phyloP scores from a whole-genome alignment of 2,888 invertebrate species.

The Plebejus anna region DNA sequence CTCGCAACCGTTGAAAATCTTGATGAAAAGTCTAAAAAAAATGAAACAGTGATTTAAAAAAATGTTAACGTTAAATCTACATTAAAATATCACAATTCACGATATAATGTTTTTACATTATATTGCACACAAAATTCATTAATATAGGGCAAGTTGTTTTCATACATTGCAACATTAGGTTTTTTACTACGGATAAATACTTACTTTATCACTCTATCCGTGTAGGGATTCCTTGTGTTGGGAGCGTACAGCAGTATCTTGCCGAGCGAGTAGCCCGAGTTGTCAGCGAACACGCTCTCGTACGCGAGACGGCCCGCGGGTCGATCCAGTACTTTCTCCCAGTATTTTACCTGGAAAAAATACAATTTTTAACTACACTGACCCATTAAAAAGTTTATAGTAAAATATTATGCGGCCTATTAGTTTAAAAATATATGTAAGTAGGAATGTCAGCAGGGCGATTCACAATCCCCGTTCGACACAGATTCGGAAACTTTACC shows the following conservation, averaged over 20 bases:
- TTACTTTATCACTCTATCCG: conserved; percentile 86
- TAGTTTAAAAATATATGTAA: too few relatives aligned
- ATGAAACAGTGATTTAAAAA: neutral
- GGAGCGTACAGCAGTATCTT: conserved; percentile 90
- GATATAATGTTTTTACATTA: too few relatives aligned
- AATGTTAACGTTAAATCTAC: too few relatives aligned
- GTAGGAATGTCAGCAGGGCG: too few relatives aligned
- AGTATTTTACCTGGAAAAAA: conserved; percentile 85
- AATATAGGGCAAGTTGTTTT: neutral
- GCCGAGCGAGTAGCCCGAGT: conserved; percentile 84
- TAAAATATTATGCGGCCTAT: too few relatives aligned
- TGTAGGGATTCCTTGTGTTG: conserved; percentile 86
- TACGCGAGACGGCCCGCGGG: conserved; percentile 90
- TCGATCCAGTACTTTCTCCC: conserved; percentile 92
- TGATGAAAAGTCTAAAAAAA: conserved; percentile 62
- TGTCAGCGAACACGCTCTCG: conserved; percentile 87
- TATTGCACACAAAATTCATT: too few relatives aligned
- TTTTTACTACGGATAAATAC: conserved; percentile 37
- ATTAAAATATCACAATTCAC: too few relatives aligned
- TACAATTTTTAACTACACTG: neutral
- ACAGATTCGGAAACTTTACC: too few relatives aligned
- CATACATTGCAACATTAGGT: neutral
- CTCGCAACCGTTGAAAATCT: conserved; percentile 69
- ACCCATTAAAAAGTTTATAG: too few relatives aligned
- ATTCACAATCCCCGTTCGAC: too few relatives aligned